Evolutionary conservation across 1,140 invertebrate species (phyloP).

Genomic region (Protaetia brevitarsis): DNA sequence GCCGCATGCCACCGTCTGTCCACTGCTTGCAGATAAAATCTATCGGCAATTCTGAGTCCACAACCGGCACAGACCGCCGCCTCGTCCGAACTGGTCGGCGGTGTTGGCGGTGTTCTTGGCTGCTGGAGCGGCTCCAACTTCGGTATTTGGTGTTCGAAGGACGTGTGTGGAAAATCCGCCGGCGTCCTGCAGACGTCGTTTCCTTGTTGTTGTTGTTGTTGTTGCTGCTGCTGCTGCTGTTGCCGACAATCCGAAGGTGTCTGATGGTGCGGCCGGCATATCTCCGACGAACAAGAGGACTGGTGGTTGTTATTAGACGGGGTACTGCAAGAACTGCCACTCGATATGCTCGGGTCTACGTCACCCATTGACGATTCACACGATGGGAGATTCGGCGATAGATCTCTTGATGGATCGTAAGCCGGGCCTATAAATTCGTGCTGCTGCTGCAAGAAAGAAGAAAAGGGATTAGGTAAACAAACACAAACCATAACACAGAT

Average conservation of each 20-base stretch:
- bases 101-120: conserved; percentile 49
- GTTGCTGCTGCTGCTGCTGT: conserved; percentile 40
- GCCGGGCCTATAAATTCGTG: conserved; percentile 61
- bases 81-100: conserved; percentile 40
- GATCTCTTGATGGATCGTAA: conserved; percentile 67
- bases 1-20: conserved; percentile 90
- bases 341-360: conserved; percentile 54
- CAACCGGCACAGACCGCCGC: conserved; percentile 78
- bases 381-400: conserved; percentile 67
- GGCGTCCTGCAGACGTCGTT: conserved; percentile 32
- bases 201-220: too few relatives aligned
- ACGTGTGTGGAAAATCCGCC: conserved; percentile 40
- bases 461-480: too few relatives aligned
- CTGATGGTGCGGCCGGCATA: conserved; percentile 39
- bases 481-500: too few relatives aligned
- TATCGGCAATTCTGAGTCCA: conserved; percentile 76
- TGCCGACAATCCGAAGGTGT: conserved; percentile 26
- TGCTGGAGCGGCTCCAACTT: conserved; percentile 54
- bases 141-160: conserved; percentile 52
- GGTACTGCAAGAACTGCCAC: conserved; percentile 51
- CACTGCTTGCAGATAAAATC: conserved; percentile 89
- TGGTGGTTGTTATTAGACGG: conserved; percentile 46
- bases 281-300: conserved; percentile 43
- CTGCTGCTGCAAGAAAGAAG: conserved; percentile 56
- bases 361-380: conserved; percentile 58